Base-by-base conservation (phyloP, 2,888 invertebrate genomes). In the Aricia artaxerxes region DNA sequence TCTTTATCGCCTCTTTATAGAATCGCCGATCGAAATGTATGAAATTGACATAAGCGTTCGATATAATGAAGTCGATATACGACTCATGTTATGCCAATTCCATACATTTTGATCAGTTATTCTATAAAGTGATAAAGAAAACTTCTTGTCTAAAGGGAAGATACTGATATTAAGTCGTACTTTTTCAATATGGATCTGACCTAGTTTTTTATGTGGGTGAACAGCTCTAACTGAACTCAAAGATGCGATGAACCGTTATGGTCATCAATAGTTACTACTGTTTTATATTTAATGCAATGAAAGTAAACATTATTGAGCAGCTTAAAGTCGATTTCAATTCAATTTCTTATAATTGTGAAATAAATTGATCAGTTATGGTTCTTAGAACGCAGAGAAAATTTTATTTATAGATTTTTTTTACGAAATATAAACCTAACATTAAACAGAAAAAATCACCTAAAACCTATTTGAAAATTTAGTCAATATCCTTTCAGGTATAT, bases 171-270 rank as follows among this genome's bases (percentile, higher is more conserved):
- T 69, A 69, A 69, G 69, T 16, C 35, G 64, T 38, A 64, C 64
- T 69, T 61, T 61, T 69, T 69, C 69, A 69, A 38, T 35, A 69
- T 69, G 69, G 69, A 69, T 69, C 69, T 69, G 69, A 38, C 69
- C 69, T 38, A 69, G 35, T 69, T 69, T 69, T 69, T 69, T 69
- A 69, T 38, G 69, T 69, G 35, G 69, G 69, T 69, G 69, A 69
- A 69, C 13, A 35, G 69, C 69, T 69, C 69, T 24, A 69, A 69
- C 69, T 69, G 69, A 69, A 16, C 35, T 69, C 35, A 1, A 69
- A 69, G 69, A 38, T 69, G 69, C 35, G 69, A 69, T 69, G 69
- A 69, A 69, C 69, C 6, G 35, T 69, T 13, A 35, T 38, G 35
- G 16, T 69, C 38, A 69, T 69, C 69, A 69, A 69, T 69, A 69